Evolutionary conservation across 2,888 invertebrate species (phyloP), one percentile per base, ranked within the genome.

Genomic region (Lycaena phlaeas): DNA sequence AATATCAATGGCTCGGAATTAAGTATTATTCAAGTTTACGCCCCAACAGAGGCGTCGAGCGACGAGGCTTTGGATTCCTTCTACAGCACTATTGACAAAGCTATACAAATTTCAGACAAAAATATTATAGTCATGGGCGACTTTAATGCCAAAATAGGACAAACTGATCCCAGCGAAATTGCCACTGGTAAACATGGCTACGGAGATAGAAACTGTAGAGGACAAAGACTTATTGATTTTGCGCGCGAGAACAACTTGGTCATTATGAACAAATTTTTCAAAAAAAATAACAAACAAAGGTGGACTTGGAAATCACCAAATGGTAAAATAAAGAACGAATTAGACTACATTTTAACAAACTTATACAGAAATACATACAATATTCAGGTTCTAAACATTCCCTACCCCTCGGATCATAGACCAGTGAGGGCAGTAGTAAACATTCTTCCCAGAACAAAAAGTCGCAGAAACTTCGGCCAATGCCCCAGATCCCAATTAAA

Each of bases 291-390:
- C 3, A 5, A 5, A 5, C 18, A 18, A 5, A 18, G 18, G 18
- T 37, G 12, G 27, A 37, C 37, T 12, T 37, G 37, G 37, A 27
- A n/a, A n/a, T n/a, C n/a, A n/a, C n/a, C n/a, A n/a, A n/a, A n/a
- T n/a, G n/a, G n/a, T n/a, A n/a, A n/a, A n/a, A n/a, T n/a, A n/a
- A n/a, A n/a, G n/a, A n/a, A n/a, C n/a, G n/a, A n/a, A n/a, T n/a
- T n/a, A n/a, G n/a, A n/a, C n/a, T 37, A 14, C 11, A 25, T 26
- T 4, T 14, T 26, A 10, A 5, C 14, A 25, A 37, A 9, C n/a
- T 14, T 17, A 15, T n/a, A 12, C 2, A 26, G 10, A 14, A 37
- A 26, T 14, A 37, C 26, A 27, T 11, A 14, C n/a, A 37, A 37
- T 37, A 37, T 37, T n/a, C 14, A 37, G 10, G 14, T 26, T 15